Conservation (phyloP, 1,140 invertebrate species). For the Neelides sp. region DNA sequence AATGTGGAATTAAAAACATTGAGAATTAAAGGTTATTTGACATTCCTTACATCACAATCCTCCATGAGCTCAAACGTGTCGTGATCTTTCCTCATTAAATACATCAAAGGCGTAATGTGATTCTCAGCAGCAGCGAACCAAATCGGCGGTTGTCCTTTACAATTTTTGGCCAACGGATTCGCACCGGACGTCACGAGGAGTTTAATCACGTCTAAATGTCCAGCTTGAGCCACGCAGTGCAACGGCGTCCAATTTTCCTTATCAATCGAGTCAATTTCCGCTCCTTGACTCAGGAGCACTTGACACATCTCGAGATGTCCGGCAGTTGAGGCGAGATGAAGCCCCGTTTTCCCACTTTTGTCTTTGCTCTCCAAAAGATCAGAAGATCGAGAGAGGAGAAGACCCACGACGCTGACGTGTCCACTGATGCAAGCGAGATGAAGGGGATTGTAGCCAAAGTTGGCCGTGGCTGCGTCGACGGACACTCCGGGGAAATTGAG, state of each 20-base stretch:
- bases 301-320: slow-evolving; percentile 96
- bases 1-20: no score
- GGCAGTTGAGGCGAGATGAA: slow-evolving; percentile 88
- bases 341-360: slow-evolving; percentile 81
- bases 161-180: slow-evolving; percentile 79
- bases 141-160: slow-evolving; percentile 82
- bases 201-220: slow-evolving; percentile 85
- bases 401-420: slow-evolving; percentile 83
- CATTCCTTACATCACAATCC: slow-evolving; percentile 56
- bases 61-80: slow-evolving; percentile 93
- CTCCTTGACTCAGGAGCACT: slow-evolving; percentile 86
- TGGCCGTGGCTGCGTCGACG: slow-evolving; percentile 78
- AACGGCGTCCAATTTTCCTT: slow-evolving; percentile 89
- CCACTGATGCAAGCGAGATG: slow-evolving; percentile 91
- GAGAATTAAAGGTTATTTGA: no score
- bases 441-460: slow-evolving; percentile 84
- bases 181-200: slow-evolving; percentile 87
- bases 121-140: slow-evolving; percentile 93
- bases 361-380: slow-evolving; percentile 82
- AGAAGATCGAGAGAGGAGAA: slow-evolving; percentile 81
- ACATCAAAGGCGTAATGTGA: slow-evolving; percentile 87
- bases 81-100: slow-evolving; percentile 90
- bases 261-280: slow-evolving; percentile 93
- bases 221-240: slow-evolving; percentile 87
- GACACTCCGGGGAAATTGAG: slow-evolving; percentile 92